Evolutionary conservation across 2,113 vertebrate genomes (phyloP).

Genomic region (Crotalus viridis): DNA sequence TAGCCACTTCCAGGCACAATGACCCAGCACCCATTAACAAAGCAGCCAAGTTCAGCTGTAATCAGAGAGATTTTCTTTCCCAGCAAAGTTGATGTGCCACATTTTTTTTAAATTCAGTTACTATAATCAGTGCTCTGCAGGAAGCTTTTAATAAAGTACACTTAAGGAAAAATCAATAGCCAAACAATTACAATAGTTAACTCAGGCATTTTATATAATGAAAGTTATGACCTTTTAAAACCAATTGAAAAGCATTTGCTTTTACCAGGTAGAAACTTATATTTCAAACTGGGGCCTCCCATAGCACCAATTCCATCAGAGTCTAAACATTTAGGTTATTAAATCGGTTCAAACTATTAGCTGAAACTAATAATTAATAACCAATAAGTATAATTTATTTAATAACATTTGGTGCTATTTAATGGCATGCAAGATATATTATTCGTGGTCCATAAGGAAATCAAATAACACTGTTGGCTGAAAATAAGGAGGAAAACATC

Average conservation of each 20-base stretch:
- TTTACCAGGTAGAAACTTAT: background rate
- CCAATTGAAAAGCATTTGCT: fast-evolving
- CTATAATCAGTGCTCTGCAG: constrained; percentile 10
- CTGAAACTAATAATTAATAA: background rate
- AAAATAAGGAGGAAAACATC: too few species aligned
- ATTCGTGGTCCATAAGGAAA: too few species aligned
- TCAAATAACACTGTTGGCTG: too few species aligned
- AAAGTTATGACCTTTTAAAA: background rate
- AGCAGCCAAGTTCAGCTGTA: background rate
- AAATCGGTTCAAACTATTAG: background rate
- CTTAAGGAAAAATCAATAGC: background rate
- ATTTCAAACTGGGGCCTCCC: background rate
- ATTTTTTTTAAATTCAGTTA: constrained; percentile 12
- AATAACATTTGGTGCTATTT: too few species aligned
- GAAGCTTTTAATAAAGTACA: constrained; percentile 12
- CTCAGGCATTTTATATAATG: constrained; percentile 2
- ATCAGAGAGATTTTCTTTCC: background rate
- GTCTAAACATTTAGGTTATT: background rate
- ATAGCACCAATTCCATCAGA: background rate
- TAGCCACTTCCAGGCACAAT: constrained; percentile 23
- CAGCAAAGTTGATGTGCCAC: background rate
- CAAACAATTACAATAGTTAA: constrained; percentile 10
- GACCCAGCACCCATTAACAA: background rate
- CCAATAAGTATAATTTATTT: too few species aligned
- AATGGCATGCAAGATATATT: too few species aligned